phyloP scores from a whole-genome alignment of 2,797 vertebrate genomes.

The Fratercula arctica region DNA sequence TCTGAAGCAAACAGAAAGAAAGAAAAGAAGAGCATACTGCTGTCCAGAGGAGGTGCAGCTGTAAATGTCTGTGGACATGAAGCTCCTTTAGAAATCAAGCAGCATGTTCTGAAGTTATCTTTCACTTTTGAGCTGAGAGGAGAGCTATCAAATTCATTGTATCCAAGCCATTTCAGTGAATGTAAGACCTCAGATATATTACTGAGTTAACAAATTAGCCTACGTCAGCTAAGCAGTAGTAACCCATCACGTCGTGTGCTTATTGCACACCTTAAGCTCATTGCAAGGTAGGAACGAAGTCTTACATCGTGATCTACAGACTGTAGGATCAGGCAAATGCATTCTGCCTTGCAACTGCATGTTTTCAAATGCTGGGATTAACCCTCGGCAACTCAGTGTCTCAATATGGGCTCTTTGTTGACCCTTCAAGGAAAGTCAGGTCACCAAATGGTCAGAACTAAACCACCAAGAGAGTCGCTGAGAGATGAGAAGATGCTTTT shows the following conservation, averaged over 20 bases:
- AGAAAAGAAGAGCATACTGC: neutral
- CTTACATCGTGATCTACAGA: neutral
- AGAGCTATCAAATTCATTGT: neutral
- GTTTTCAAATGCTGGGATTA: neutral
- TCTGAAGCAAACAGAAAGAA: neutral
- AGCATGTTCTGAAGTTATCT: neutral
- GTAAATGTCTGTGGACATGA: neutral
- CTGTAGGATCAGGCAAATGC: neutral
- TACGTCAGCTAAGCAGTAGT: neutral
- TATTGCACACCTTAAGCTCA: neutral
- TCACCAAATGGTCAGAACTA: neutral
- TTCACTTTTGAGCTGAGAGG: neutral
- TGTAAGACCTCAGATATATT: neutral
- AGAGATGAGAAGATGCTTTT: neutral
- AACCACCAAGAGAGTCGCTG: neutral
- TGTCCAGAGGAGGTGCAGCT: neutral
- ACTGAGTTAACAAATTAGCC: neutral
- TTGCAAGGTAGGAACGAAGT: neutral
- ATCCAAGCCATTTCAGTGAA: neutral
- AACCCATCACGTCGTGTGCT: neutral
- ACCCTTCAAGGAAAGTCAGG: neutral
- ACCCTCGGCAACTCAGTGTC: rapidly evolving
- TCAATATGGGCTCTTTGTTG: neutral
- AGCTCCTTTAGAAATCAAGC: neutral
- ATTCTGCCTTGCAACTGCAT: rapidly evolving